Base-by-base conservation (phyloP, 2,888 invertebrate species). In the Andrena trimmerana region DNA sequence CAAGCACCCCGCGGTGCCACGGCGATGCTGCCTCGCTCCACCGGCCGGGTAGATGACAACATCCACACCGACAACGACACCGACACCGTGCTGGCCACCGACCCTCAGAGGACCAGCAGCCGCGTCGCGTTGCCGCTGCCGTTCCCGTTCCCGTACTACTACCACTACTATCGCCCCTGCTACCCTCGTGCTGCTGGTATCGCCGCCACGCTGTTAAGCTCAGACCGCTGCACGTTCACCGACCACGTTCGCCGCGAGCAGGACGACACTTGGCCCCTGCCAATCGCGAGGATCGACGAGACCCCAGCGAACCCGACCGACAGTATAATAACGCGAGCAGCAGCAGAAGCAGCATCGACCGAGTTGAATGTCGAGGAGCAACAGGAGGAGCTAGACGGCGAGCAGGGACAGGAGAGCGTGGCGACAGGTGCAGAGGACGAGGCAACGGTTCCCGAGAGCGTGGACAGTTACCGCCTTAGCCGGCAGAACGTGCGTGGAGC, bases 1-100 rank as follows among this genome's bases (percentile, higher is more conserved):
- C 72, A 68, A 54, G 75, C 42, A 75, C 48, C 72, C 31, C 57
- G 42, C 62, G 83, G 60, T 81, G 57, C 54, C 50, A 83, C 81
- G 78, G 85, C 86, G 77, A 88, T 88, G 88, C 84, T 88, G 85
- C 80, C 88, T 67, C 80, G 68, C 75, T 67, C 77, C 57, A 24
- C 57, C 70, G 82, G 76, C 78, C 80, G 87, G 81, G 70, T 79
- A 65, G 78, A 83, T 74, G 85, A 81, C 83, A 80, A 75, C 76
- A 63, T 54, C 78, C 65, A 70, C 70, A 71, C 42, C 69, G 72
- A 70, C 73, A 81, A 54, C 67, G 74, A 69, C 78, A 57, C 13
- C 73, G 77, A 73, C 82, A 78, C 75, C 78, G 80, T 80, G 57
- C 57, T 57, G 69, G 80, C 72, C 83, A 80, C 81, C 83, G 84